Evolutionary conservation across 2,888 invertebrate genomes (phyloP).

Genomic region (Psylliodes chrysocephalus): DNA sequence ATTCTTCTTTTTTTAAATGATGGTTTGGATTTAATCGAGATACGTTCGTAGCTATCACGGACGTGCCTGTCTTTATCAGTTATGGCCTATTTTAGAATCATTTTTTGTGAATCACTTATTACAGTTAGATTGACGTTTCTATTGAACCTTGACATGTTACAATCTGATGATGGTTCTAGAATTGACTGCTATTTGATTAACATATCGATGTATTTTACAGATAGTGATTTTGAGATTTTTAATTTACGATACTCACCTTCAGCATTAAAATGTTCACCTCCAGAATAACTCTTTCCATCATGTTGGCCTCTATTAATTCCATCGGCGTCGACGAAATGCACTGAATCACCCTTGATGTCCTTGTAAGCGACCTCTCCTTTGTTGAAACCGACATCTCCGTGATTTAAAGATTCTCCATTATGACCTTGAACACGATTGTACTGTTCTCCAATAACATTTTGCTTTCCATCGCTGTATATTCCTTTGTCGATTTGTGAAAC

Average conservation of each 20-base stretch:
- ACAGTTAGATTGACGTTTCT: no score
- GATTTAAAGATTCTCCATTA: constrained; percentile 68
- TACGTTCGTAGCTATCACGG: no score
- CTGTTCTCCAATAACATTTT: constrained; percentile 68
- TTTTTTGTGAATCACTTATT: no score
- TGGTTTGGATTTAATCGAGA: no score
- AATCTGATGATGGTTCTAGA: no score
- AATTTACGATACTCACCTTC: constrained; percentile 63
- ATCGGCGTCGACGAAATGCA: constrained; percentile 68
- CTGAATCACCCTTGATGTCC: constrained; percentile 64
- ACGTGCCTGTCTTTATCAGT: no score
- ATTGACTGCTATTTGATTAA: no score
- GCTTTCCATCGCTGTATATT: constrained; percentile 69
- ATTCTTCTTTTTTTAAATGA: no score
- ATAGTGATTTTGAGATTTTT: no score
- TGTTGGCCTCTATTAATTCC: constrained; percentile 70
- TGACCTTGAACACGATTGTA: constrained; percentile 68
- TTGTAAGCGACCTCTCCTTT: constrained; percentile 64
- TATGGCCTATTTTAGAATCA: no score
- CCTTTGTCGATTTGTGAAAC: constrained; percentile 67
- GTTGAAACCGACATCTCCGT: constrained; percentile 67
- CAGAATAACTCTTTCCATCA: constrained; percentile 71
- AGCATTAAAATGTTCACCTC: constrained; percentile 69
- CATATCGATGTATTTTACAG: no score
- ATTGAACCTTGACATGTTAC: no score